Evolutionary conservation across 2,113 vertebrate species (phyloP), one percentile per base, ranked within the genome.

Genomic region (Boulengerochromis microlepis): DNA sequence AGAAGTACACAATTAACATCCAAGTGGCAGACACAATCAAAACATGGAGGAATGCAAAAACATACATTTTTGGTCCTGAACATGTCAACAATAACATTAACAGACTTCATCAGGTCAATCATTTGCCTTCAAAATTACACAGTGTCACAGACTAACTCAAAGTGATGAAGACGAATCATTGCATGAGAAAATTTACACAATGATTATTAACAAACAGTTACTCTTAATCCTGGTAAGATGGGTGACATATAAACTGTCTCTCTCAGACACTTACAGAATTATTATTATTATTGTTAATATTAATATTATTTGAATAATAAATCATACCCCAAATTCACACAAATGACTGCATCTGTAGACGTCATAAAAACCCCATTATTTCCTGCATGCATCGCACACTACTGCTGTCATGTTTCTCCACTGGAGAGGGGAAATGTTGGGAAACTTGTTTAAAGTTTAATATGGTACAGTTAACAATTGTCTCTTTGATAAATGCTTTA

Each of bases 1-100:
- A 91, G 88, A 83, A 87, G 85, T 88, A 91, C 31, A 90, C 71
- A 38, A 59, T 84, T 45, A 86, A 89, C 87, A 91, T 87, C 85
- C 81, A 78, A 76, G 91, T 86, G 86, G 47, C 69, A 22, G 80
- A 93, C 87, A 94, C 87, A 87, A 31, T 87, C 81, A 88, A 71
- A 91, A 66, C 5, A 35, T 53, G 57, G 52, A 82, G 40, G 19
- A 47, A 84, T 78, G 78, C 47, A 74, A 66, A 88, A 76, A 87
- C 19, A 18, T 29, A 90, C 86, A 88, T 64, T 88, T 92, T 86
- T 86, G 82, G 81, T 91, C 89, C 86, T 78, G 81, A 91, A 56
- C 19, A 86, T 87, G 83, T 85, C 61, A 33, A 91, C 40, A 80
- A 15, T 31, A 56, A 87, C 86, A 86, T 87, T 56, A 81, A 80